Evolutionary conservation across 2,113 vertebrate species (phyloP), one percentile per base, ranked within the genome.

Genomic region (Balaenoptera acutorostrata): DNA sequence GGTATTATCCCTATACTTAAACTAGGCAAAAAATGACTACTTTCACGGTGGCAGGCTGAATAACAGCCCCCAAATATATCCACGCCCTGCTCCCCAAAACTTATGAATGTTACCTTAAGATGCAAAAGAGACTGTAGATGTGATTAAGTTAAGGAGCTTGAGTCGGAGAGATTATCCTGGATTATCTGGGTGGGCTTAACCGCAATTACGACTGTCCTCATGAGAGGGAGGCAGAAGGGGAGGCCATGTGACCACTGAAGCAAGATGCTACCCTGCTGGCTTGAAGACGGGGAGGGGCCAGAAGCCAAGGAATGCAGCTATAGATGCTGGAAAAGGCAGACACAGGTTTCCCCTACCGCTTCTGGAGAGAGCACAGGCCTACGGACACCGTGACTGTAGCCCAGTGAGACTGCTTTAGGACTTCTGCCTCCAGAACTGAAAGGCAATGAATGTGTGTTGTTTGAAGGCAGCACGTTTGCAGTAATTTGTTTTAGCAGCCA

Each of bases 391-490:
- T 3, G 8, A 31, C 2, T 3, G 21, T 14, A 33, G 8, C 21
- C 57, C 57, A 1, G 4, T 1, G 21, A n/a, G 39, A 12, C 8
- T 0, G 10, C 49, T 10, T 15, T 41, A 6, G 4, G 20, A 25
- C 66, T 20, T 18, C 31, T 0, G 8, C 29, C 59, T 41, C 46
- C 84, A 80, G 57, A n/a, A 21, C 0, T 2, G 20, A 2, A 15
- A 29, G 57, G 29, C 11, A 0, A 39, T 1, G 77, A 0, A 1
- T 0, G 7, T 18, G 49, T 5, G 27, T 5, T 6, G 41, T 41
- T n/a, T 5, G 9, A 18, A 29, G 52, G 49, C 69, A 4, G 68
- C 4, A 8, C 0, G 15, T 41, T 25, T 31, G 20, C 1, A 36
- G 15, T 5, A 0, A 31, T 17, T 18, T 52, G 15, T 57, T 9